phyloP scores from a whole-genome alignment of 2,888 invertebrate species.

The Prenolepis imparis region DNA sequence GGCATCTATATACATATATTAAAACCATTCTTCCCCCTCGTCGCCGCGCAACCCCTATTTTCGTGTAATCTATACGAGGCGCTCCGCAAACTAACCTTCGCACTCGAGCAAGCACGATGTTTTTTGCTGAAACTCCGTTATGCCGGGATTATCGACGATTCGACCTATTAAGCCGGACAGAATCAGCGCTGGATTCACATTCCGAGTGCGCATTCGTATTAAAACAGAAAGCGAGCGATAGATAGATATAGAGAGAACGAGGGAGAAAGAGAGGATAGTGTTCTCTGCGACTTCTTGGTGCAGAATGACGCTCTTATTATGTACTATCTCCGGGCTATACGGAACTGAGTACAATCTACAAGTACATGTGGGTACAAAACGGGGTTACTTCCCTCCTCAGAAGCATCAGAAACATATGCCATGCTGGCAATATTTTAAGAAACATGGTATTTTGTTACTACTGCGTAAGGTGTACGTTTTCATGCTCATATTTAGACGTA shows the following conservation, averaged over 20 bases:
- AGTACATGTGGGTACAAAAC: slow-evolving; percentile 64
- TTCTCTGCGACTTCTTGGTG: slow-evolving; percentile 60
- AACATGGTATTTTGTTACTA: slow-evolving; percentile 51
- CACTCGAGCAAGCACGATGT: slow-evolving; percentile 43
- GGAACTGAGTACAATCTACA: slow-evolving; percentile 62
- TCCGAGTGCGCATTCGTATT: slow-evolving; percentile 69
- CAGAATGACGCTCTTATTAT: slow-evolving; percentile 74
- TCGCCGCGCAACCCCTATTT: slow-evolving; percentile 19
- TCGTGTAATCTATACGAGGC: slow-evolving; percentile 26
- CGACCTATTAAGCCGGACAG: slow-evolving; percentile 77
- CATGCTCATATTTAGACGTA: neutral
- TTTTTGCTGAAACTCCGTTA: slow-evolving; percentile 72
- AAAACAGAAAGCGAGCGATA: slow-evolving; percentile 59
- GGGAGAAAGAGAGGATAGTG: neutral
- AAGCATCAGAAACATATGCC: slow-evolving; percentile 47
- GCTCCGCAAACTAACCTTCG: slow-evolving; percentile 51
- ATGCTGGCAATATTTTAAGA: slow-evolving; percentile 56
- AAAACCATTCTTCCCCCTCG: slow-evolving; percentile 1
- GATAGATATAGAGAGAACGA: neutral
- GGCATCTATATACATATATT: slow-evolving; percentile 31
- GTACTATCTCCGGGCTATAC: slow-evolving; percentile 66
- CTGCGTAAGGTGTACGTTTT: slow-evolving; percentile 21
- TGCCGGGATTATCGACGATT: slow-evolving; percentile 77
- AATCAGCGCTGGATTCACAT: slow-evolving; percentile 67
- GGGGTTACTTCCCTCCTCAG: slow-evolving; percentile 55